A percentile compares a stretch with the other conserved stretches of the same genome.
These are phyloP conservation scores for Pontoporia blainvillei DNA, from an alignment of 2,113 vertebrate genomes.

Conservation along the genomic window DNA sequence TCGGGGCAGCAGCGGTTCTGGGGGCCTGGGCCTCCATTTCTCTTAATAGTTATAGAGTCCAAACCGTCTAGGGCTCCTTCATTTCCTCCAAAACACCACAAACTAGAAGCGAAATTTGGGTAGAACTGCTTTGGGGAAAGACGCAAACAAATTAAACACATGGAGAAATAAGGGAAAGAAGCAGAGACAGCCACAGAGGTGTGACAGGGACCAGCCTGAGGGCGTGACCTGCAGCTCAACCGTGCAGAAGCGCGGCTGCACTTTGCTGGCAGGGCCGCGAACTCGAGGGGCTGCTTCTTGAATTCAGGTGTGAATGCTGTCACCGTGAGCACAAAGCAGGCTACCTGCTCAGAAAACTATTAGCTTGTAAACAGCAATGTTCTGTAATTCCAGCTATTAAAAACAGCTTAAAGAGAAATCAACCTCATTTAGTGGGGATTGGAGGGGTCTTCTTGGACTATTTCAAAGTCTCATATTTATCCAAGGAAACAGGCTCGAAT, in stretches of 20 bases:
- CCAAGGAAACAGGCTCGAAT: constrained; percentile 43
- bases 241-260: background rate
- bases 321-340: constrained; percentile 67
- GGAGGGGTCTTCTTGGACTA: constrained; percentile 65
- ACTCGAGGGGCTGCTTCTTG: constrained; percentile 14
- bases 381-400: constrained; percentile 80
- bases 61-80: background rate
- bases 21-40: background rate
- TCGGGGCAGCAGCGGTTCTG: background rate
- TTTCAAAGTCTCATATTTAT: constrained; percentile 70
- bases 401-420: constrained; percentile 81
- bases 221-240: background rate
- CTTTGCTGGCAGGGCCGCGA: constrained; percentile 49
- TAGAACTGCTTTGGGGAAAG: background rate
- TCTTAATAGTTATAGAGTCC: background rate
- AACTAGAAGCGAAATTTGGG: background rate
- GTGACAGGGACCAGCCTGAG: background rate
- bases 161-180: background rate
- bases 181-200: background rate
- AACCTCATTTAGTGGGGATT: constrained; percentile 73
- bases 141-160: background rate
- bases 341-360: constrained; percentile 49
- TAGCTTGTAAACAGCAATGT: constrained; percentile 72
- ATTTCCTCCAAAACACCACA: background rate
- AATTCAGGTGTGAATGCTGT: constrained; percentile 58